phyloP scores from a whole-genome alignment of 2,888 invertebrate species.

The Exephanes ischioxanthus region DNA sequence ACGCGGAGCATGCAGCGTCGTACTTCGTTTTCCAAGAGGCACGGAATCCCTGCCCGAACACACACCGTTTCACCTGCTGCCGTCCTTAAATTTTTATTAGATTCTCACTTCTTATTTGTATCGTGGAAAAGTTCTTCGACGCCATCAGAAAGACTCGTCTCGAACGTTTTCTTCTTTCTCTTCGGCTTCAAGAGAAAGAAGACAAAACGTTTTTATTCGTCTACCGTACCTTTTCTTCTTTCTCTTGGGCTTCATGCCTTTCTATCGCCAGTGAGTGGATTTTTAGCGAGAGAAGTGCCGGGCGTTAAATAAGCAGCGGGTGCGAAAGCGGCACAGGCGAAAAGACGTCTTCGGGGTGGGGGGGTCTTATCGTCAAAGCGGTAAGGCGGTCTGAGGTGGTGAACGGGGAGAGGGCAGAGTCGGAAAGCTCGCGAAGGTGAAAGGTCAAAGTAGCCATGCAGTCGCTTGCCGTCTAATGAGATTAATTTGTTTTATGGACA shows the following conservation, averaged over 20 bases:
- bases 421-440: constrained; percentile 75
- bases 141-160: not conserved
- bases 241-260: constrained; percentile 26
- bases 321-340: constrained; percentile 29
- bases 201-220: constrained; percentile 31
- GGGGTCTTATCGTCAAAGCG: constrained; percentile 55
- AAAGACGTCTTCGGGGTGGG: constrained; percentile 33
- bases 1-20: constrained; percentile 12
- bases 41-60: constrained; percentile 2
- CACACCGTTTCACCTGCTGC: constrained; percentile 11
- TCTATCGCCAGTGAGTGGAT: constrained; percentile 43
- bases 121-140: constrained; percentile 9
- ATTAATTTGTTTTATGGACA: constrained; percentile 83
- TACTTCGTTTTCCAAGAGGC: constrained; percentile 53
- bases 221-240: not conserved
- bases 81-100: constrained; percentile 1
- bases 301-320: constrained; percentile 61
- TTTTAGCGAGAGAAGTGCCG: constrained; percentile 55
- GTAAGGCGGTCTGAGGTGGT: constrained; percentile 39
- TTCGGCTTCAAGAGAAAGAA: constrained; percentile 14
- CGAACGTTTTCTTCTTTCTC: constrained; percentile 2
- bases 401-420: constrained; percentile 42
- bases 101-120: constrained; percentile 38
- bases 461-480: constrained; percentile 79
- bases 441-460: constrained; percentile 74